Percentiles rank a stretch among this genome's conserved stretches.
Conservation (phyloP, 2,888 invertebrate genomes). For the Patella caerulea region DNA sequence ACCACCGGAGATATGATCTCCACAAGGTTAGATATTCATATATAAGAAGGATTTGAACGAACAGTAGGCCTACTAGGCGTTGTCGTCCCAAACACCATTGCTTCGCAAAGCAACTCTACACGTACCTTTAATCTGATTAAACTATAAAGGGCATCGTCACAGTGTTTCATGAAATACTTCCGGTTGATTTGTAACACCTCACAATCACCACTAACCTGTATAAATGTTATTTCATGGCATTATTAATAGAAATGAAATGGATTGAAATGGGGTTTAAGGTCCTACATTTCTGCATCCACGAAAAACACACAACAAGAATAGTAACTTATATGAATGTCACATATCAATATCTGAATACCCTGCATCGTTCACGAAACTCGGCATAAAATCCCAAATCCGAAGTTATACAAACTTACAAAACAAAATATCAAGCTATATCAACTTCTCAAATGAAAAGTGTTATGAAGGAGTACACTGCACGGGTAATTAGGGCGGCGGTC, state of each 20-base stretch:
- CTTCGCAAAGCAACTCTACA: not conserved
- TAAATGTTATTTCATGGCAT: not conserved
- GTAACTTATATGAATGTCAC: not conserved
- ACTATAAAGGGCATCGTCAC: constrained; percentile 63
- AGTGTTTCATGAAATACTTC: constrained; percentile 66
- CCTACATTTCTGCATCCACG: not conserved
- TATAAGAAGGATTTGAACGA: too few species aligned
- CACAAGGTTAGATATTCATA: too few species aligned
- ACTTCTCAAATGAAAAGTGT: not conserved
- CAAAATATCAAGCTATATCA: not conserved
- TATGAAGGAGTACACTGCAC: too few species aligned
- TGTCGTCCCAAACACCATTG: too few species aligned
- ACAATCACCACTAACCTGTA: constrained; percentile 66
- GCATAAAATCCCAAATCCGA: not conserved
- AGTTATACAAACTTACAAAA: too few species aligned
- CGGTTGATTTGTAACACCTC: constrained; percentile 66
- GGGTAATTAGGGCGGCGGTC: too few species aligned
- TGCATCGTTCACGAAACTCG: not conserved
- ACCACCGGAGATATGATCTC: too few species aligned
- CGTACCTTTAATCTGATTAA: constrained; percentile 64
- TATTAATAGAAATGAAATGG: not conserved
- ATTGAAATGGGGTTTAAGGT: not conserved
- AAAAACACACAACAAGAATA: not conserved
- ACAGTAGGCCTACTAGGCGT: too few species aligned
- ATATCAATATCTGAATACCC: constrained; percentile 8